Evolutionary conservation across 2,797 vertebrate species (phyloP).

Genomic region (Huso huso): DNA sequence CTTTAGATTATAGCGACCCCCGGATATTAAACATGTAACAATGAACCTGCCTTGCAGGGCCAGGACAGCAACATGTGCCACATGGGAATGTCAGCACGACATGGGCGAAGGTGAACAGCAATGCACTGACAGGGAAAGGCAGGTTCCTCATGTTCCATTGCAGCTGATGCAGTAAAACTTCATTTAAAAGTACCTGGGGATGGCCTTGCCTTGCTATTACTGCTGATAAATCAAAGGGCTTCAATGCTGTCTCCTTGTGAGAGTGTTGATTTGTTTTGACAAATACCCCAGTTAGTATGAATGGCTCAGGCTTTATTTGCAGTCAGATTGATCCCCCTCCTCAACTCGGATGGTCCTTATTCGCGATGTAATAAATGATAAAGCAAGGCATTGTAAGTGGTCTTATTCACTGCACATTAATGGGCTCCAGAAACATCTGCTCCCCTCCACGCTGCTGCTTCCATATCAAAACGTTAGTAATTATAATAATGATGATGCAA

Average conservation of each 20-base stretch:
- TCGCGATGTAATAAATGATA: too few relatives aligned
- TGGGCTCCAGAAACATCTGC: too few relatives aligned
- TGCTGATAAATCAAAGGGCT: neutral
- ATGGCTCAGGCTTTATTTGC: too few relatives aligned
- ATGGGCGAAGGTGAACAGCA: constrained; percentile 23
- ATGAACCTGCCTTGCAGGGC: constrained; percentile 21
- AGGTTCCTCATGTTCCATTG: constrained; percentile 21
- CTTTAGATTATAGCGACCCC: too few relatives aligned
- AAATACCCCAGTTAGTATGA: neutral
- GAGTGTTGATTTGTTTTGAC: neutral
- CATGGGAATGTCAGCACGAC: constrained; percentile 19
- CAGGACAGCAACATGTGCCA: constrained; percentile 28
- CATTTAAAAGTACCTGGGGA: constrained; percentile 6
- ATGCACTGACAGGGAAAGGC: constrained; percentile 15
- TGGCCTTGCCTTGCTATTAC: neutral
- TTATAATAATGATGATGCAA: too few relatives aligned
- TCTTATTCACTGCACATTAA: too few relatives aligned
- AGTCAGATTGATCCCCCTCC: too few relatives aligned
- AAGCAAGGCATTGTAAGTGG: too few relatives aligned
- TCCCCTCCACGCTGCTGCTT: too few relatives aligned
- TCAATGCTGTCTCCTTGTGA: neutral
- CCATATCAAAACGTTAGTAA: too few relatives aligned
- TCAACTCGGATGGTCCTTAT: too few relatives aligned
- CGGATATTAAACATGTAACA: constrained; percentile 11
- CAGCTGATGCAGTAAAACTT: neutral